Base-by-base conservation (phyloP, 2,888 invertebrate genomes). In the Tiphia femorata region DNA sequence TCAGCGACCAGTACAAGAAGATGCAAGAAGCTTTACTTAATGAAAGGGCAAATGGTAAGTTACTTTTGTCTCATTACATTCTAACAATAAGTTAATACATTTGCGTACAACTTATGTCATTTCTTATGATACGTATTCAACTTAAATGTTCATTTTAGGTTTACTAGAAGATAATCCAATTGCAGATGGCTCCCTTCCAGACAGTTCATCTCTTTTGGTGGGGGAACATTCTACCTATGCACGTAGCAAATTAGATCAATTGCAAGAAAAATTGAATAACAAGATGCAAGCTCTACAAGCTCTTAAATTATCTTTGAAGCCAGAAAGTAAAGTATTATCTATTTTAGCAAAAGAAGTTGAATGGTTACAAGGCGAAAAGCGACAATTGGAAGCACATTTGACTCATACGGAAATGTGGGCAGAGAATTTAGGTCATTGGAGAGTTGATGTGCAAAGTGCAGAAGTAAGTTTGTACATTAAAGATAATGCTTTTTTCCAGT, bases 331-430 rank as follows among this genome's bases (percentile, higher is more conserved):
- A 71, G 92, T 95, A 1, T 82, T 95, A 46, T 85, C 89, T 53
- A 90, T 93, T 84, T 84, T 96, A 48, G 93, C 94, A 42, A 91
- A 90, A 72, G 95, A 96, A 84, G 92, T 96, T 67, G 93, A 94
- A 74, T 90, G 91, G 85, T 84, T 96, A 47, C 91, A 92, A 62
- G 90, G 91, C 2, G 95, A 95, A 77, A 91, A 92, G 77, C 85
- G 92, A 63, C 89, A 93, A 66, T 84, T 95, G 33, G 95, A 96
- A 79, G 92, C 93, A 0, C 95, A 96, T 84, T 86, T 96, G 48
- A 88, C 91, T 12, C 87, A 95, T 33, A 96, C 96, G 0, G 94
- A 95, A 84, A 89, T 92, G 43, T 96, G 96, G 96, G 92, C 93
- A 0, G 94, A 95, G 70, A 93, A 96, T 81, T 85, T 96, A 66